phyloP scores from a whole-genome alignment of 2,113 vertebrate genomes.

The Corythoichthys intestinalis region DNA sequence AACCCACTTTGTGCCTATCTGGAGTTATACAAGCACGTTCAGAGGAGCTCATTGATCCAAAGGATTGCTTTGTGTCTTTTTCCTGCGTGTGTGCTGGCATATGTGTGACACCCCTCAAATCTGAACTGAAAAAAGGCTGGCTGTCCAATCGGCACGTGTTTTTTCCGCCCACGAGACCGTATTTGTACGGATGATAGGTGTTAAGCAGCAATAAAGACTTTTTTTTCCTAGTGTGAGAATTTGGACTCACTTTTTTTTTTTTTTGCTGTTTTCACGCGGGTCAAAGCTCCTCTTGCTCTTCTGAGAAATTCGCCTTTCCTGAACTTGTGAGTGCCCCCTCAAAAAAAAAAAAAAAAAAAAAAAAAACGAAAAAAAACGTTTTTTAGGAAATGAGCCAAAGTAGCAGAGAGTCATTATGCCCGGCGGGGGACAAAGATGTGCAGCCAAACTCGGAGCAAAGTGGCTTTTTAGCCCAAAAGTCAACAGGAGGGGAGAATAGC shows the following conservation, averaged over 20 bases:
- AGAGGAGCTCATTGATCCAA: slow-evolving; percentile 1
- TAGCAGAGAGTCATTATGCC: slow-evolving; percentile 37
- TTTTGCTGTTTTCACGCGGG: neutral
- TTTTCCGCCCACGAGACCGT: neutral
- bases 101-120: too few species aligned
- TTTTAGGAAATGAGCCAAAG: slow-evolving; percentile 66
- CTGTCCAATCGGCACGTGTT: neutral
- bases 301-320: neutral
- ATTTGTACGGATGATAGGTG: neutral
- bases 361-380: slow-evolving; percentile 27
- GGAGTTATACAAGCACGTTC: neutral
- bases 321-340: neutral
- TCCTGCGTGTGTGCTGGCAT: neutral
- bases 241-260: neutral
- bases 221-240: neutral
- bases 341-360: neutral
- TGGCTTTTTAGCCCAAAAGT: slow-evolving; percentile 34
- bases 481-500: slow-evolving; percentile 9
- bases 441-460: slow-evolving; percentile 44
- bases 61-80: slow-evolving; percentile 6
- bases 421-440: slow-evolving; percentile 24
- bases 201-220: neutral
- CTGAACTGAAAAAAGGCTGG: neutral
- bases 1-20: neutral
- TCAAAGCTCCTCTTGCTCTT: neutral